These are phyloP conservation scores for Epinephelus awoara DNA, from an alignment of 2,797 vertebrate genomes.

Conservation along the genomic window DNA sequence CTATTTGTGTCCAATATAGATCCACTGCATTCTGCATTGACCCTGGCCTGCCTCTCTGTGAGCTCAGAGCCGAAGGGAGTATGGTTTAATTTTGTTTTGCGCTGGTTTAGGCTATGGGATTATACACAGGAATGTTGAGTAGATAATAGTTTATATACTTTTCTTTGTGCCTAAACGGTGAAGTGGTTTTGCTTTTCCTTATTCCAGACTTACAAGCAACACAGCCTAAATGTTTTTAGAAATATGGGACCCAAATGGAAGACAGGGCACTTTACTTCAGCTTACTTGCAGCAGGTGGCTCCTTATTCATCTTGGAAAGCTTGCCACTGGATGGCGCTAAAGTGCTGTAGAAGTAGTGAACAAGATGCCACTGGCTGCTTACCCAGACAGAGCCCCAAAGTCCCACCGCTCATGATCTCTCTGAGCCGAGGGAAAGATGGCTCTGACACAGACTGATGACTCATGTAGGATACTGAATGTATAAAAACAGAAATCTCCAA, in stretches of 20 bases:
- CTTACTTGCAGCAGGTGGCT: neutral
- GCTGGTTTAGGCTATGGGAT: neutral
- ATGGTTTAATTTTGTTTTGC: neutral
- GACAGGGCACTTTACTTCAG: neutral
- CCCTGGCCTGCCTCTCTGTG: slow-evolving; percentile 45
- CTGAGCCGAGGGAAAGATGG: slow-evolving; percentile 57
- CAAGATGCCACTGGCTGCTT: slow-evolving; percentile 33
- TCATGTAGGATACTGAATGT: slow-evolving; percentile 59
- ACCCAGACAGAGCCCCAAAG: slow-evolving; percentile 59
- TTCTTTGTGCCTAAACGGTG: neutral
- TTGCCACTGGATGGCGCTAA: slow-evolving; percentile 72
- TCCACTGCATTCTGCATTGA: slow-evolving; percentile 56
- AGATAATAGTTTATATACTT: neutral
- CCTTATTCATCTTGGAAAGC: neutral
- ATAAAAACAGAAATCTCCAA: slow-evolving; percentile 47
- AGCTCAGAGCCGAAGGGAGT: slow-evolving; percentile 15
- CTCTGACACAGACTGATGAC: slow-evolving; percentile 76
- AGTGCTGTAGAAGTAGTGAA: slow-evolving; percentile 31
- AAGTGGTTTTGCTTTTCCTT: neutral
- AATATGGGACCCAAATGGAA: neutral
- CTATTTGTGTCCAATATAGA: slow-evolving; percentile 69
- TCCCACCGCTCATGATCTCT: slow-evolving; percentile 77
- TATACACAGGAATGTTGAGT: neutral
- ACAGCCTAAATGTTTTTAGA: slow-evolving; percentile 1
- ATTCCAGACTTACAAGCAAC: neutral